Percentiles rank a stretch among this genome's conserved stretches.
phyloP scores from a whole-genome alignment of 2,888 invertebrate genomes.

The Boloria selene region DNA sequence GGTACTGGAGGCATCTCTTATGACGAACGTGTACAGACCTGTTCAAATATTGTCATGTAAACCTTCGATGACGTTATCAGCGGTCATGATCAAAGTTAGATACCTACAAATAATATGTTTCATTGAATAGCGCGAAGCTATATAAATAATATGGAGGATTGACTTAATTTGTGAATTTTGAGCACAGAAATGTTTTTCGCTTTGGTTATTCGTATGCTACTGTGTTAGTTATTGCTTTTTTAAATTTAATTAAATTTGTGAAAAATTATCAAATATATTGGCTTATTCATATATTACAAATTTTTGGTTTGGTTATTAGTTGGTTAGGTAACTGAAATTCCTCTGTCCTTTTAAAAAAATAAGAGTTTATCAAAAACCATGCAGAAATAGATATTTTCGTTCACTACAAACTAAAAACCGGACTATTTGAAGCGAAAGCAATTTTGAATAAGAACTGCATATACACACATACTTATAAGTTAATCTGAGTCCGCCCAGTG shows the following conservation, averaged over 20 bases:
- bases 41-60: constrained; percentile 32
- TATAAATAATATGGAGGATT: background rate
- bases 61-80: constrained; percentile 27
- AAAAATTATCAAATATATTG: too few species aligned
- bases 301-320: too few species aligned
- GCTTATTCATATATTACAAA: too few species aligned
- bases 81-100: constrained; percentile 14
- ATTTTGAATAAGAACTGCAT: constrained; percentile 20
- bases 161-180: constrained; percentile 1
- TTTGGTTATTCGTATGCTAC: too few species aligned
- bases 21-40: constrained; percentile 49
- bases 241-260: too few species aligned
- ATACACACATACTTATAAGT: constrained; percentile 31
- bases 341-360: too few species aligned
- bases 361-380: too few species aligned
- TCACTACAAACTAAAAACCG: constrained; percentile 3
- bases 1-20: constrained; percentile 51
- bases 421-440: constrained; percentile 17
- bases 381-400: constrained; percentile 4
- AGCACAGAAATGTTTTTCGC: background rate
- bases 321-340: too few species aligned
- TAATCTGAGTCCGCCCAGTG: constrained; percentile 36
- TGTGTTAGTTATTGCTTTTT: too few species aligned
- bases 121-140: background rate
- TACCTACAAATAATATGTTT: constrained; percentile 12